Evolutionary conservation across 2,888 invertebrate genomes (phyloP).

Genomic region (Nebria brevicollis): DNA sequence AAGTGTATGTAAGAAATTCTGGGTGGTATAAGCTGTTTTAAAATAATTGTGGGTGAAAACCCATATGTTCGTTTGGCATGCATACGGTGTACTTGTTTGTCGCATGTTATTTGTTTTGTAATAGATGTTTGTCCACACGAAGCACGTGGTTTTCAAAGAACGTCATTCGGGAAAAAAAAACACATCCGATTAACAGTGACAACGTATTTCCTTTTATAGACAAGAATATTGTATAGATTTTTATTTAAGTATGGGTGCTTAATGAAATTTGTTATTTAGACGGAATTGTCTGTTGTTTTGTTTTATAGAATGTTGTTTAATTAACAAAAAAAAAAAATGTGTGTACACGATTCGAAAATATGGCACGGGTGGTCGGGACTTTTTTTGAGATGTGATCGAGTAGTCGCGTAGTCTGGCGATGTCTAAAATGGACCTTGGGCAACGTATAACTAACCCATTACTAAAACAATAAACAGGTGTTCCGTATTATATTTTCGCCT

Average conservation of each 20-base stretch:
- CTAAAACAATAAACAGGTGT: slow-evolving; percentile 44
- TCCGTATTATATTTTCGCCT: slow-evolving; percentile 29
- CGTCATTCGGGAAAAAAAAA: not conserved
- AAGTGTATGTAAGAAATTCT: not conserved
- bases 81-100: not conserved
- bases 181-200: not conserved
- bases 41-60: not conserved
- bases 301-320: too few species aligned
- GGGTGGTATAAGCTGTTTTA: not conserved
- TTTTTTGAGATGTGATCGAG: slow-evolving; percentile 33
- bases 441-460: slow-evolving; percentile 10
- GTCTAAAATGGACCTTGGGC: slow-evolving; percentile 32
- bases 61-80: not conserved
- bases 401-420: slow-evolving; percentile 28
- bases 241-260: too few species aligned
- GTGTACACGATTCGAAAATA: not conserved
- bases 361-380: not conserved
- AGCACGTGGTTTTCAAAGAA: not conserved
- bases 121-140: not conserved
- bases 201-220: not conserved
- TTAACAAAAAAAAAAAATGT: too few species aligned
- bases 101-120: not conserved
- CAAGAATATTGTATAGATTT: too few species aligned
- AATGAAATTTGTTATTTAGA: too few species aligned
- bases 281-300: too few species aligned